Conservation (phyloP, 2,113 vertebrate species). For the Bos javanicus region DNA sequence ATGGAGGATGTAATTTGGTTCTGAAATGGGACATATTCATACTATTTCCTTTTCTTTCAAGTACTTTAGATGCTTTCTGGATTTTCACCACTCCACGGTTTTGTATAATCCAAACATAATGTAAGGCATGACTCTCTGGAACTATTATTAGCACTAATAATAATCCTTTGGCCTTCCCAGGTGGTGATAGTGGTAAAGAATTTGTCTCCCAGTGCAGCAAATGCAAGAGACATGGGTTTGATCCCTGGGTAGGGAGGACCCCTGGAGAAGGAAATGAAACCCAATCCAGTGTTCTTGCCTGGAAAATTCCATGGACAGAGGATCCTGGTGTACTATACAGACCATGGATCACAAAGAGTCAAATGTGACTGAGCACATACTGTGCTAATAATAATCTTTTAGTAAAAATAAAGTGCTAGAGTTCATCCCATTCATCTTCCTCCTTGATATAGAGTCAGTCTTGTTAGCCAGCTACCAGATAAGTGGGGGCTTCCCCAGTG, state of each 20-base stretch:
- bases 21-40: not conserved
- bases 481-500: rapidly evolving
- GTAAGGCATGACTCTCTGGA: not conserved
- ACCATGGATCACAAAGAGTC: not conserved
- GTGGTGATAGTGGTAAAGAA: not conserved
- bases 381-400: slow-evolving; percentile 26
- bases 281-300: not conserved
- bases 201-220: not conserved
- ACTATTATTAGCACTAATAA: slow-evolving; percentile 4
- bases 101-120: slow-evolving; percentile 24
- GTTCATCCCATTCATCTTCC: slow-evolving; percentile 23
- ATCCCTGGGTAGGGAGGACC: not conserved
- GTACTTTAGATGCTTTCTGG: not conserved
- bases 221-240: not conserved
- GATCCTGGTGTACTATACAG: not conserved
- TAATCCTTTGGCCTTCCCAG: not conserved
- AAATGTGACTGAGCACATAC: not conserved
- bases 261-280: not conserved
- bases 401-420: slow-evolving; percentile 46
- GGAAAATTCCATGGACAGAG: not conserved
- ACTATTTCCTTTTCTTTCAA: slow-evolving; percentile 3
- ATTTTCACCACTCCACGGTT: not conserved
- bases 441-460: not conserved
- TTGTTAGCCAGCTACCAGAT: slow-evolving; percentile 9
- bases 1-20: not conserved